A percentile compares a stretch with the other conserved stretches of the same genome.
These are phyloP conservation scores for Lamprologus tigripictilis DNA, from an alignment of 2,113 vertebrate genomes.

Conservation along the genomic window DNA sequence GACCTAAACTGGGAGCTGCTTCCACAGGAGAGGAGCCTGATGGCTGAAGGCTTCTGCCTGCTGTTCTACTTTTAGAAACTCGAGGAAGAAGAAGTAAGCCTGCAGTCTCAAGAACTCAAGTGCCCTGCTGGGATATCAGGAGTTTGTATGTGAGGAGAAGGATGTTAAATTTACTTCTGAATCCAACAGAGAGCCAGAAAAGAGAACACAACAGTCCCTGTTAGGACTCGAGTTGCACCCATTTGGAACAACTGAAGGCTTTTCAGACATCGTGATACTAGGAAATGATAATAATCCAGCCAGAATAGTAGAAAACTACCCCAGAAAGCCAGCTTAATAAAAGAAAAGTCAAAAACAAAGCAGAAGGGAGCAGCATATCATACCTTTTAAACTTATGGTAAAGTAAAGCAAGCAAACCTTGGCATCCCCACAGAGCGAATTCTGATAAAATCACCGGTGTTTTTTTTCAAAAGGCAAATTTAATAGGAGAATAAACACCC, in stretches of 20 bases:
- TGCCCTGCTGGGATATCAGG: not conserved
- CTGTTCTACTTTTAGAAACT: not conserved
- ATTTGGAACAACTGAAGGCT: not conserved
- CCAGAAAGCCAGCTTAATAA: not conserved
- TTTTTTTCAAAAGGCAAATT: not conserved
- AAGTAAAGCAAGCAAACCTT: not conserved
- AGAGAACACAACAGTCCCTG: not conserved
- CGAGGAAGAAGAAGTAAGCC: not conserved
- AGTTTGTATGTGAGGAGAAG: not conserved
- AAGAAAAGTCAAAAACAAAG: not conserved
- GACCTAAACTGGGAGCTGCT: not conserved
- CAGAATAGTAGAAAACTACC: not conserved
- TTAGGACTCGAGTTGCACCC: not conserved
- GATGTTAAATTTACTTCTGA: not conserved
- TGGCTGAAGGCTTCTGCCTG: not conserved
- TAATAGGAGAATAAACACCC: not conserved
- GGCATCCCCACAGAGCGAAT: not conserved
- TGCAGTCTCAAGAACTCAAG: not conserved
- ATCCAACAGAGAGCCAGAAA: not conserved
- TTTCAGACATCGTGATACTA: not conserved
- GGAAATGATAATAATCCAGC: not conserved
- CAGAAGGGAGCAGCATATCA: not conserved
- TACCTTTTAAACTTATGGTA: not conserved
- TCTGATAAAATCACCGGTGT: not conserved
- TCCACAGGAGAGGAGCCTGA: not conserved